Evolutionary conservation across 2,113 vertebrate species (phyloP).

Genomic region (Laticauda colubrina): DNA sequence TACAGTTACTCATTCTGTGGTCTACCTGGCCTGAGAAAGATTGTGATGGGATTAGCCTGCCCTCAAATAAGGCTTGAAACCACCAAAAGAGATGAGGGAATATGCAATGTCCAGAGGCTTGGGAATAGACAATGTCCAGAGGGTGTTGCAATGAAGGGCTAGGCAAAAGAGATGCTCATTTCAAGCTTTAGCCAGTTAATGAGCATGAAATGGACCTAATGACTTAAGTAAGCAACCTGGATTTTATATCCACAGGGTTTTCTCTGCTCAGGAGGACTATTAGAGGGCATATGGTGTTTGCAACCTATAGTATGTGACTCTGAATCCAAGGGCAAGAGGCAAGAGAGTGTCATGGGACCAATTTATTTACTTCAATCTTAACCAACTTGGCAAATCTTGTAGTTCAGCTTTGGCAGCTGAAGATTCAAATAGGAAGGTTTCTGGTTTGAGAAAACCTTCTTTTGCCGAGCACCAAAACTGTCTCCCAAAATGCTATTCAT

Average conservation of each 20-base stretch:
- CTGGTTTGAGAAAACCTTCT: background rate
- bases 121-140: conserved; percentile 12
- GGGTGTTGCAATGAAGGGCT: background rate
- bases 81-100: conserved; percentile 17
- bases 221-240: conserved; percentile 3
- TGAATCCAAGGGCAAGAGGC: background rate
- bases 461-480: background rate
- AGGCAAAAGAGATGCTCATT: conserved; percentile 7
- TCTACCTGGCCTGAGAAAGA: conserved; percentile 14
- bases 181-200: conserved; percentile 16
- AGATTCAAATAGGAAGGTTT: background rate
- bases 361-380: background rate
- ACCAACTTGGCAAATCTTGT: background rate
- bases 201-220: background rate
- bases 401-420: background rate
- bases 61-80: conserved; percentile 11
- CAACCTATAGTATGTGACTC: background rate
- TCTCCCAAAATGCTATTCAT: background rate
- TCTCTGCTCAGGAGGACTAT: background rate
- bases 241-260: background rate
- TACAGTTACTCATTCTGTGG: conserved; percentile 1
- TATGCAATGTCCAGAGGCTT: conserved; percentile 13
- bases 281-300: background rate
- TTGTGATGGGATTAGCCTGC: conserved; percentile 23
- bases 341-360: background rate